These are phyloP conservation scores for Anableps anableps DNA, from an alignment of 2,797 vertebrate genomes.

Conservation along the genomic window DNA sequence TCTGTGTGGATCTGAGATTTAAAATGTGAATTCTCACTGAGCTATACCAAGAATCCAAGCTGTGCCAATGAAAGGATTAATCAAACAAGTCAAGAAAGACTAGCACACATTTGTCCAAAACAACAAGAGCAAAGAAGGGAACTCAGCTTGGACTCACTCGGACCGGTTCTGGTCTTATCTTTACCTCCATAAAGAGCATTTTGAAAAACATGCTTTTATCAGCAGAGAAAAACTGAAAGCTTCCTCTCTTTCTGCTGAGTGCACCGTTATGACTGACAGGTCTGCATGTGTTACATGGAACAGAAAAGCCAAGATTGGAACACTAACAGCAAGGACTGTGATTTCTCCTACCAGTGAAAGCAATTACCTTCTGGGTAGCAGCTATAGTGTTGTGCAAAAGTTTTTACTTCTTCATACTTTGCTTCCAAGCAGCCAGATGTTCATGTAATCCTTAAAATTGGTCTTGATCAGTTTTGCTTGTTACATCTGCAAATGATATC, in stretches of 20 bases:
- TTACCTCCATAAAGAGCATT: background rate
- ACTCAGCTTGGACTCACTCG: background rate
- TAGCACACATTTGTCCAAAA: background rate
- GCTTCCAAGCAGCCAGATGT: background rate
- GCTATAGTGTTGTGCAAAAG: background rate
- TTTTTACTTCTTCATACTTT: background rate
- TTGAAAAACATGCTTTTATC: background rate
- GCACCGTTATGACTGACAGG: background rate
- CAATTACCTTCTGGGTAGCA: background rate
- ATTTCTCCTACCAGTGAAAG: background rate
- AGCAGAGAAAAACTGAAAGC: background rate
- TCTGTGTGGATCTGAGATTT: background rate
- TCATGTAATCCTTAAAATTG: background rate
- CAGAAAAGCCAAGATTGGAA: background rate
- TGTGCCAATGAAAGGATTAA: background rate
- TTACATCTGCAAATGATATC: too few species aligned
- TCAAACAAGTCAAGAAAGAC: background rate
- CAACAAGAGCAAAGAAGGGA: background rate
- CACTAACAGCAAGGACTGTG: background rate
- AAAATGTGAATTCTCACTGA: background rate
- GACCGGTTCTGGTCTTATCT: background rate
- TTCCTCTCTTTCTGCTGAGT: background rate
- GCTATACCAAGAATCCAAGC: background rate
- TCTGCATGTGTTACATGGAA: background rate
- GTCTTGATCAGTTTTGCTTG: background rate